phyloP scores from a whole-genome alignment of 2,888 invertebrate genomes.

The Malthinus flaveolus region DNA sequence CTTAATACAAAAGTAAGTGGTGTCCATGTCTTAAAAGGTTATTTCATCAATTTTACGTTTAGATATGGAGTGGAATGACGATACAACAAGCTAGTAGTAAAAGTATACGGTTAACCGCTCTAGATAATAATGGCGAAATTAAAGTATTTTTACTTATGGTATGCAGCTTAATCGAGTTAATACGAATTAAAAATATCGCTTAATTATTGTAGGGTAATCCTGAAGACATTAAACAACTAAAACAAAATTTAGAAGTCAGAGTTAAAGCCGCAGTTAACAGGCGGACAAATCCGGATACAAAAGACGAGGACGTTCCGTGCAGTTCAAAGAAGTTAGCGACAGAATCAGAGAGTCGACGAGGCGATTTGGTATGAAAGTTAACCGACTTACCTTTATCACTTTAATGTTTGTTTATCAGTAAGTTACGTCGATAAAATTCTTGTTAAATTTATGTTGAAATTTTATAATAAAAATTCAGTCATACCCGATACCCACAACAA shows the following conservation, averaged over 20 bases:
- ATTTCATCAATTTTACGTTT: constrained; percentile 31
- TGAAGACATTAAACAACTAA: constrained; percentile 69
- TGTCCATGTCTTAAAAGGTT: not conserved
- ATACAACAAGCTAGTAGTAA: constrained; percentile 85
- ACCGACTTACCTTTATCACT: not conserved
- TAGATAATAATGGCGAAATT: constrained; percentile 79
- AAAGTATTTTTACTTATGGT: constrained; percentile 87
- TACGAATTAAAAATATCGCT: not conserved
- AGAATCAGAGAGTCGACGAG: not conserved
- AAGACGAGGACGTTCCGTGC: constrained; percentile 40
- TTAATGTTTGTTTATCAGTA: not conserved
- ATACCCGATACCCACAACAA: not conserved
- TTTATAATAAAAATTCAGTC: constrained; percentile 14
- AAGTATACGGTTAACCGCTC: constrained; percentile 85
- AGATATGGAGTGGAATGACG: constrained; percentile 91
- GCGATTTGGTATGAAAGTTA: too few relatives aligned
- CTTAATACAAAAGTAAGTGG: constrained; percentile 82
- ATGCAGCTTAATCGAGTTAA: constrained; percentile 37
- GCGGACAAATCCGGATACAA: constrained; percentile 26
- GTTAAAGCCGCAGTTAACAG: constrained; percentile 54
- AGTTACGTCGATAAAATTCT: constrained; percentile 6
- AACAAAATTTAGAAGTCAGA: constrained; percentile 64
- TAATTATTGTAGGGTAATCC: constrained; percentile 62
- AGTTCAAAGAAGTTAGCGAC: constrained; percentile 34
- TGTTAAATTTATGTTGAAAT: constrained; percentile 24